Evolutionary conservation across 1,140 invertebrate species (phyloP).

Genomic region (Drosophila watanabei): DNA sequence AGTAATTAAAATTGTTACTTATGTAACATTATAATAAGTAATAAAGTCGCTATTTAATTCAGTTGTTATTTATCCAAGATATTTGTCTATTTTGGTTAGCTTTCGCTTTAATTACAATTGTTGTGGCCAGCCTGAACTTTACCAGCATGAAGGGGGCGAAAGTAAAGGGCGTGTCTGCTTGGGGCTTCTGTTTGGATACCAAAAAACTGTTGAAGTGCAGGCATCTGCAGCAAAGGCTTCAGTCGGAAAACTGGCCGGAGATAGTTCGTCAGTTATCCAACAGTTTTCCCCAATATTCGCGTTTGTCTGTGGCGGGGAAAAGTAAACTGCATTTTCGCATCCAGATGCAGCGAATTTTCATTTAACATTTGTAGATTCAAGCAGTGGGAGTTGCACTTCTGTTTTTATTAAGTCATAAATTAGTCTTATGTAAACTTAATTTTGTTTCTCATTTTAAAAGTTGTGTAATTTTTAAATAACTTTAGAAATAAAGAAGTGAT

Average conservation of each 20-base stretch:
- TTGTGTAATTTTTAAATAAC: background rate
- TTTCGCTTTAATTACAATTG: constrained; percentile 78
- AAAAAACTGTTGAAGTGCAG: constrained; percentile 32
- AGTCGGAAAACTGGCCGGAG: constrained; percentile 15
- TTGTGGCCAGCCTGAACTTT: constrained; percentile 60
- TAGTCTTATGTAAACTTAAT: background rate
- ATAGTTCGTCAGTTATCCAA: constrained; percentile 27
- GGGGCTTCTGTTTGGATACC: constrained; percentile 32
- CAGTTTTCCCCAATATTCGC: constrained; percentile 21
- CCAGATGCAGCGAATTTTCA: constrained; percentile 57
- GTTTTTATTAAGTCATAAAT: constrained; percentile 7
- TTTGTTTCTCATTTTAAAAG: background rate
- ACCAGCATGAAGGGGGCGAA: background rate
- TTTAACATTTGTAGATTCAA: constrained; percentile 55
- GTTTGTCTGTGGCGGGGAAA: constrained; percentile 30
- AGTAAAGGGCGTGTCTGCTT: constrained; percentile 1
- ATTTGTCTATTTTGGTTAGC: constrained; percentile 64
- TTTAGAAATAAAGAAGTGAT: background rate
- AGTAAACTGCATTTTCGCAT: constrained; percentile 80
- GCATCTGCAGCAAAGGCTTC: constrained; percentile 21
- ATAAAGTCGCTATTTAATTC: background rate
- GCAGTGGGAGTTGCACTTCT: constrained; percentile 2
- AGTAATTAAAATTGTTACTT: background rate
- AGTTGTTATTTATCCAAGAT: constrained; percentile 42
- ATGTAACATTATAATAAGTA: background rate